Evolutionary conservation across 2,888 invertebrate species (phyloP).

Genomic region (Hyles lineata): DNA sequence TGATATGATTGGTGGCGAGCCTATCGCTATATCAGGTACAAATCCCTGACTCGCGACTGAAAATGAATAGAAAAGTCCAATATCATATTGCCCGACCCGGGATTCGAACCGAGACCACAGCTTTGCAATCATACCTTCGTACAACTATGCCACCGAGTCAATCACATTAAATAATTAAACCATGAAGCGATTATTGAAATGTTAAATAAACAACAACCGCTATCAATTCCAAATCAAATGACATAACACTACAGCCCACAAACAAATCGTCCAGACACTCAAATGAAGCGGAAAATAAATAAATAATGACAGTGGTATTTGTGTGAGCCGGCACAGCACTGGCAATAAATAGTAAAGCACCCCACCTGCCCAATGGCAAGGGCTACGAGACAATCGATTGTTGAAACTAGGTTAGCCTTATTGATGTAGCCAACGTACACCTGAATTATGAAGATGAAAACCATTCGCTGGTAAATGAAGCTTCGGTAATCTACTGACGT

Average conservation of each 20-base stretch:
- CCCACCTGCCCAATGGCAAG: slow-evolving; percentile 4
- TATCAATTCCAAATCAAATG: neutral
- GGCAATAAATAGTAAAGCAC: slow-evolving; percentile 4
- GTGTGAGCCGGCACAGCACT: neutral
- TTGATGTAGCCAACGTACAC: neutral
- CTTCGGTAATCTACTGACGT: neutral
- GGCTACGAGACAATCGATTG: slow-evolving; percentile 5
- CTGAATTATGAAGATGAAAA: slow-evolving; percentile 7
- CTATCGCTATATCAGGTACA: too few species aligned
- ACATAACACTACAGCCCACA: neutral
- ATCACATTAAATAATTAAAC: too few species aligned
- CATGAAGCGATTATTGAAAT: too few species aligned
- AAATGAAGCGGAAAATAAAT: slow-evolving; percentile 13
- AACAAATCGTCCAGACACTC: neutral
- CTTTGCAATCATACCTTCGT: too few species aligned
- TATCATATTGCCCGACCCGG: too few species aligned
- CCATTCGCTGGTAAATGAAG: neutral
- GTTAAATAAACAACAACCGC: too few species aligned
- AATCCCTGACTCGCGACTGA: too few species aligned
- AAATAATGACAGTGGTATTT: neutral
- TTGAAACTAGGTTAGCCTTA: slow-evolving; percentile 9
- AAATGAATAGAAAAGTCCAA: too few species aligned
- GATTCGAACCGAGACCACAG: too few species aligned
- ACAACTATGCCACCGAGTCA: too few species aligned
- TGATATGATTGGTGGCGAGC: too few species aligned